Evolutionary conservation across 2,113 vertebrate species (phyloP).

Genomic region (Aplodontia rufa): DNA sequence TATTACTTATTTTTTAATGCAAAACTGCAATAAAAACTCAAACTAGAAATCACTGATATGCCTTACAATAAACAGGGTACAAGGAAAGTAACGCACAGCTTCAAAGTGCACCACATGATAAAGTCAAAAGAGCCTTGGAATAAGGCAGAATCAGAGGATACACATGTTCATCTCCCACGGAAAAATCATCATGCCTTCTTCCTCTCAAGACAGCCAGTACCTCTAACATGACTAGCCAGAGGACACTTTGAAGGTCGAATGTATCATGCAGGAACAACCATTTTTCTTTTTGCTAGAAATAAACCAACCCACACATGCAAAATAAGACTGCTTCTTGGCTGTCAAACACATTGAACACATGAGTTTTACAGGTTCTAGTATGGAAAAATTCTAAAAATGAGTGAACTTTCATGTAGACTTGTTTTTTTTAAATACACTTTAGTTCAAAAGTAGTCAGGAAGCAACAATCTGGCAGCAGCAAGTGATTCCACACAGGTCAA

Average conservation of each 20-base stretch:
- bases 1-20: too few species aligned
- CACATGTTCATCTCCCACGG: background rate
- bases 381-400: conserved; percentile 53
- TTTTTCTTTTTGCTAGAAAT: conserved; percentile 33
- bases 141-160: background rate
- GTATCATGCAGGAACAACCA: background rate
- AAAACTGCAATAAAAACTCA: conserved; percentile 51
- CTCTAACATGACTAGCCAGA: background rate
- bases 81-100: background rate
- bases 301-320: conserved; percentile 54
- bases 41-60: background rate
- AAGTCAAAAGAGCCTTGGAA: background rate
- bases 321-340: conserved; percentile 52
- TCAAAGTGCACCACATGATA: background rate
- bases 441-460: conserved; percentile 47
- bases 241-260: conserved; percentile 17
- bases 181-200: background rate
- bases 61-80: background rate
- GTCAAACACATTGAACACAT: conserved; percentile 14
- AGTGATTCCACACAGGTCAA: background rate
- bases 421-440: background rate
- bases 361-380: conserved; percentile 23
- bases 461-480: background rate
- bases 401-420: background rate
- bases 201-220: background rate